Evolutionary conservation across 1,140 invertebrate genomes (phyloP), one percentile per base, ranked within the genome.

Genomic region (Drosophila mauritiana): DNA sequence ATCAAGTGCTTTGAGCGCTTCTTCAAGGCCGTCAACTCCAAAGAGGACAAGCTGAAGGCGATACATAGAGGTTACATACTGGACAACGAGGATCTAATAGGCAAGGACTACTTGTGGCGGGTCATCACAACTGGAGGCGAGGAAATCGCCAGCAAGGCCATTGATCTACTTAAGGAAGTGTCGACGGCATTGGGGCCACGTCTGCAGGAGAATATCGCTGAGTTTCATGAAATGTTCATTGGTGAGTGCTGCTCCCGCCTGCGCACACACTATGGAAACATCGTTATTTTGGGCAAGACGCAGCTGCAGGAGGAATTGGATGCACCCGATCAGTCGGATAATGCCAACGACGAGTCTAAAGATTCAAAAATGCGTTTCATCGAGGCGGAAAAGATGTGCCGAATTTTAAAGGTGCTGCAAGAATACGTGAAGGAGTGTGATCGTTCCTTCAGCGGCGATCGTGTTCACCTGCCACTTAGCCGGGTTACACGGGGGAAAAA

Each of bases 361-460:
- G 92, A 92, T 58, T 77, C 78, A 0, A 91, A 92, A 57, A 82
- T 91, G 75, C 81, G 91, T 7, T 91, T 85, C 77, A 94, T 95
- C 37, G 97, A 98, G 91, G 96, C 96, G n/a, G 95, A 96, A 49
- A 96, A 97, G 92, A 97, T 99, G 95, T 98, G 98, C 92, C 95
- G 98, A 64, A 97, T 99, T 22, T 95, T 99, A 89, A 97, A 97
- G 93, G 98, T 99, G 78, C 94, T 99, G 67, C 96, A 97, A 85
- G 98, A 99, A 93, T 99, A 99, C 92, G 96, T 99, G 58, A 97
- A 96, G 68, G 98, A 99, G 93, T 99, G 98, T 94, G 98, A 99
- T 94, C 95, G 96, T 61, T 96, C 97, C 59, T 99, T 97, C 93
- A 95, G 95, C 25, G 96, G 97, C 10, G 98, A 99, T 92, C 94